Conservation (phyloP, 2,113 vertebrate genomes). For the Otolemur garnettii region DNA sequence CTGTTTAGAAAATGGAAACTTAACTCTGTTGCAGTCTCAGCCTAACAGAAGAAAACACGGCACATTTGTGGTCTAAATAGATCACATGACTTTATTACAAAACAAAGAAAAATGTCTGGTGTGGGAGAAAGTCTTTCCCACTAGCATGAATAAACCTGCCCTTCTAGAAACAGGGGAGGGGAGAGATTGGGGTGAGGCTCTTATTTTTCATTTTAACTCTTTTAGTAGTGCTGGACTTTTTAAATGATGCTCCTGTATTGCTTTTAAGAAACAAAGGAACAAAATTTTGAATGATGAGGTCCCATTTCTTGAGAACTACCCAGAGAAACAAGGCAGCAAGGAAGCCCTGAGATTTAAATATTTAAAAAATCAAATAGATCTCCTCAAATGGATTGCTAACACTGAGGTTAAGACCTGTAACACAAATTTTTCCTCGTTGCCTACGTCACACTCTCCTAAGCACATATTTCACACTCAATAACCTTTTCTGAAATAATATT, state of each 20-base stretch:
- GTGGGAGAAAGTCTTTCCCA: slow-evolving; percentile 6
- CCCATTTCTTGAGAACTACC: slow-evolving; percentile 21
- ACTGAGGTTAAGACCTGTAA: neutral
- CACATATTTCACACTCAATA: neutral
- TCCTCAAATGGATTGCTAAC: neutral
- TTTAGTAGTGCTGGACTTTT: neutral
- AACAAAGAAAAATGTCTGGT: slow-evolving; percentile 27
- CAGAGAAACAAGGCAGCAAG: neutral
- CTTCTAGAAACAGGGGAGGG: neutral
- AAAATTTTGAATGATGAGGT: neutral
- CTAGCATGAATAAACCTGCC: neutral
- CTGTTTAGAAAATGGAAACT: slow-evolving; percentile 54
- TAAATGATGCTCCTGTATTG: slow-evolving; percentile 13
- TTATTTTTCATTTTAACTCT: slow-evolving; percentile 49
- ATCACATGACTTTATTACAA: slow-evolving; percentile 43
- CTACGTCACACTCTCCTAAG: neutral
- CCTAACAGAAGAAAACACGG: slow-evolving; percentile 30
- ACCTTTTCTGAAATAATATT: neutral
- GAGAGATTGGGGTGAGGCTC: neutral
- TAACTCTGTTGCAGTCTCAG: slow-evolving; percentile 29
- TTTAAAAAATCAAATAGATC: neutral
- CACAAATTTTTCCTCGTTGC: neutral
- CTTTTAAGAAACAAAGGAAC: slow-evolving; percentile 8
- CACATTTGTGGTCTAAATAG: neutral
- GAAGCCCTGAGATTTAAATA: slow-evolving; percentile 49